These are phyloP conservation scores for Oryzias melastigma DNA, from an alignment of 2,113 vertebrate genomes.

Conservation along the genomic window DNA sequence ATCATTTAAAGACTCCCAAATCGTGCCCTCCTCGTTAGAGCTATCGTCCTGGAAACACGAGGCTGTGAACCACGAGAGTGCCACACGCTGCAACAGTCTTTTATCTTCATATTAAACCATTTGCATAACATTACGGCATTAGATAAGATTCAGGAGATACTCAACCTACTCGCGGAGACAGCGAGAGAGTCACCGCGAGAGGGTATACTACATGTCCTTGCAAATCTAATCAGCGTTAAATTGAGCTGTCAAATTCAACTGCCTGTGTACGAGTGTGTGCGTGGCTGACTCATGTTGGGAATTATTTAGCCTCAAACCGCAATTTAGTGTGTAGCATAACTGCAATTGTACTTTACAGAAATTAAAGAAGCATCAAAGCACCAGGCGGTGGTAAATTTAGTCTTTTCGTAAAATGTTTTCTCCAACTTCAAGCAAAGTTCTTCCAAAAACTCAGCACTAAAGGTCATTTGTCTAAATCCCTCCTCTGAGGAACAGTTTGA, in stretches of 20 bases:
- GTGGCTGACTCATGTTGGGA: slow-evolving; percentile 57
- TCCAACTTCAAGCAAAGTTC: background rate
- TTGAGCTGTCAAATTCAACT: slow-evolving; percentile 67
- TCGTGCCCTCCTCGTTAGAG: slow-evolving; percentile 80
- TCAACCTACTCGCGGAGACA: slow-evolving; percentile 62
- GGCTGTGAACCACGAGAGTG: slow-evolving; percentile 77
- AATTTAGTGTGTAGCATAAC: slow-evolving; percentile 41
- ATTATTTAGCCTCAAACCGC: slow-evolving; percentile 66
- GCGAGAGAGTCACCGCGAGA: slow-evolving; percentile 49
- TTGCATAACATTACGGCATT: slow-evolving; percentile 78
- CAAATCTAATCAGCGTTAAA: slow-evolving; percentile 82
- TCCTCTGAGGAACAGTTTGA: no score
- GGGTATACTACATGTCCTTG: slow-evolving; percentile 76
- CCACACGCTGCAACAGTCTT: slow-evolving; percentile 74
- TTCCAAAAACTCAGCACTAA: background rate
- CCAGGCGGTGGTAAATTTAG: no score
- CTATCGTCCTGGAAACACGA: slow-evolving; percentile 74
- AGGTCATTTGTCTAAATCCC: no score
- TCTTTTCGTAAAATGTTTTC: background rate
- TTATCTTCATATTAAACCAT: slow-evolving; percentile 84
- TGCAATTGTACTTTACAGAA: slow-evolving; percentile 66
- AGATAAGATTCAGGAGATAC: slow-evolving; percentile 70
- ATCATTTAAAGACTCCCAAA: slow-evolving; percentile 82
- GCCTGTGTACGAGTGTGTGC: slow-evolving; percentile 35
- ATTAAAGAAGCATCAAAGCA: slow-evolving; percentile 4